Evolutionary conservation across 1,140 invertebrate species (phyloP).

Genomic region (Dufourea novaeangliae): DNA sequence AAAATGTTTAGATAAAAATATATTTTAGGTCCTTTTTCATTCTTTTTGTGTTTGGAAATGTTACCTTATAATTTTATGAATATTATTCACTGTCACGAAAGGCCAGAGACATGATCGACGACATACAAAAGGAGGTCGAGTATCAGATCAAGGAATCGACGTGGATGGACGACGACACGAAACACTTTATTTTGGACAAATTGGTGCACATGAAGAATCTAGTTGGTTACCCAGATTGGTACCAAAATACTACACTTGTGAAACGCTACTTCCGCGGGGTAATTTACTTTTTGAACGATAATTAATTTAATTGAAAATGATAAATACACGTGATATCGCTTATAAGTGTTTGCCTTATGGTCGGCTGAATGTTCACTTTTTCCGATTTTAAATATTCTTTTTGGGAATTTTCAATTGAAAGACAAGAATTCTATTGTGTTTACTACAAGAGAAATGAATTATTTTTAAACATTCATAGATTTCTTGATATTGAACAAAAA

Average conservation of each 20-base stretch:
- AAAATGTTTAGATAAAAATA: neutral
- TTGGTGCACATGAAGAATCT: constrained; percentile 48
- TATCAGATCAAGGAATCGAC: constrained; percentile 44
- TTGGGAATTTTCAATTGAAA: neutral
- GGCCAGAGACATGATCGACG: constrained; percentile 63
- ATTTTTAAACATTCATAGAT: too few species aligned
- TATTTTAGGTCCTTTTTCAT: too few species aligned
- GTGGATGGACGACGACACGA: constrained; percentile 53
- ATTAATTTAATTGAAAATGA: too few species aligned
- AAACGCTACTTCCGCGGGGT: constrained; percentile 54
- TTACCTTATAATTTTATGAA: neutral
- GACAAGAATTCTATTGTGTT: neutral
- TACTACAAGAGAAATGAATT: neutral
- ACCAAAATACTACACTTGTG: constrained; percentile 39
- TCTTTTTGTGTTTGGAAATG: too few species aligned
- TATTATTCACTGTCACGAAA: constrained; percentile 7
- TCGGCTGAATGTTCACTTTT: too few species aligned
- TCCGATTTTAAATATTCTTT: too few species aligned
- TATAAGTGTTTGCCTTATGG: too few species aligned
- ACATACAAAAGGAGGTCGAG: constrained; percentile 59
- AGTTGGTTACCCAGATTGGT: constrained; percentile 58
- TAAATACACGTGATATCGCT: too few species aligned
- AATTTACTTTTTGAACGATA: neutral
- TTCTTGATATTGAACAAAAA: too few species aligned
- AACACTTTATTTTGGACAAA: constrained; percentile 49